phyloP scores from a whole-genome alignment of 37 sponge, comb jelly and placozoan species.

The Oopsacas minuta region DNA sequence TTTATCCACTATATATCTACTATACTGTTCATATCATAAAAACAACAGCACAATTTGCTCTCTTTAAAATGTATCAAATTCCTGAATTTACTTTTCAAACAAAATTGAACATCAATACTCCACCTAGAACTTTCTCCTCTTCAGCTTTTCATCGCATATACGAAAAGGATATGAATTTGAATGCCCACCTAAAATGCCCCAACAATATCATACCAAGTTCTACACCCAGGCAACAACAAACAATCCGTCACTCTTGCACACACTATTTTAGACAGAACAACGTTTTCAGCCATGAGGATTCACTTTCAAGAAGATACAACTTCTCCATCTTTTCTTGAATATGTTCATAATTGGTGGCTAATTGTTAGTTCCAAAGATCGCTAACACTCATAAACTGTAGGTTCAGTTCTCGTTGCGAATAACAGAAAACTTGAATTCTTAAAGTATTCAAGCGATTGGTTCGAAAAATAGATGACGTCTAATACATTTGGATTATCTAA shows the following conservation, averaged over 20 bases:
- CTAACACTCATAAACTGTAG: background rate
- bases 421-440: background rate
- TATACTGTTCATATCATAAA: background rate
- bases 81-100: background rate
- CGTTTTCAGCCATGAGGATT: background rate
- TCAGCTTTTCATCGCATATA: background rate
- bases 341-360: background rate
- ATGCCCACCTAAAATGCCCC: background rate
- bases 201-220: background rate
- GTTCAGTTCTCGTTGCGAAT: background rate
- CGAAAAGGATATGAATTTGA: background rate
- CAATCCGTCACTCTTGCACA: background rate
- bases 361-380: background rate
- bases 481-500: background rate
- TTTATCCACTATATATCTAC: background rate
- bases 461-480: background rate
- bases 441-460: background rate
- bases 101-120: background rate
- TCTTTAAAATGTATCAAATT: background rate
- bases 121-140: background rate
- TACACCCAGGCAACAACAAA: conserved; percentile 7
- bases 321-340: background rate
- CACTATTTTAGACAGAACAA: background rate
- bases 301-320: background rate
- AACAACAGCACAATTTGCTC: background rate